Evolutionary conservation across 23 tunicate species (phyloP).

Genomic region (Trididemnum nubilum): DNA sequence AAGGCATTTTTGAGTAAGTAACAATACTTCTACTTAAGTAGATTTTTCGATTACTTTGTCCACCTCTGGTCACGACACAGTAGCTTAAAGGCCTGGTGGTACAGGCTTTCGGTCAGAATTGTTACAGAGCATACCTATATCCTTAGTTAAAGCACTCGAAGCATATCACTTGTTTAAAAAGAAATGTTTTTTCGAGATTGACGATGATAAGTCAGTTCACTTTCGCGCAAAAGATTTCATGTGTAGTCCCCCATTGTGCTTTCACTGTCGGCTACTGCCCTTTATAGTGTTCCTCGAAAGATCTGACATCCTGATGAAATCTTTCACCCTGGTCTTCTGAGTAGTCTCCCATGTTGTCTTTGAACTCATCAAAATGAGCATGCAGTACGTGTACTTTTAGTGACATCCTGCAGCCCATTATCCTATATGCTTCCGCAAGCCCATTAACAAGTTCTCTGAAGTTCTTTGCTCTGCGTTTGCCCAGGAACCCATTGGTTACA

Average conservation of each 20-base stretch:
- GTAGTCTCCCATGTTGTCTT: too few relatives aligned
- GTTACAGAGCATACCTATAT: constrained; percentile 25
- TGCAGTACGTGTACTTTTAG: not conserved
- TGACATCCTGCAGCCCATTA: not conserved
- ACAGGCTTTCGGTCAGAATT: constrained; percentile 21
- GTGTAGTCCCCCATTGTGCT: not conserved
- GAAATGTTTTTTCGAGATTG: not conserved
- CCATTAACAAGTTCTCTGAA: not conserved
- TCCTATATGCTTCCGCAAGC: not conserved
- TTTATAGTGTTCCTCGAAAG: not conserved
- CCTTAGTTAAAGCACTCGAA: constrained; percentile 27
- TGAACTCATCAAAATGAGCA: not conserved
- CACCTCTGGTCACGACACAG: too few relatives aligned
- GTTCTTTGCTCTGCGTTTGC: not conserved
- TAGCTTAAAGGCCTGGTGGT: too few relatives aligned
- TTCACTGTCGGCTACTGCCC: not conserved
- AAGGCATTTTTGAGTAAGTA: too few relatives aligned
- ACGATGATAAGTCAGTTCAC: too few relatives aligned
- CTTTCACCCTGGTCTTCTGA: too few relatives aligned
- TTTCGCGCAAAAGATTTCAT: not conserved
- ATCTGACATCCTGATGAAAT: too few relatives aligned
- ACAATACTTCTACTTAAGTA: too few relatives aligned
- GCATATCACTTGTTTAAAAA: not conserved
- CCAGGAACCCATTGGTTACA: not conserved
- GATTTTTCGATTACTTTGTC: too few relatives aligned